These are phyloP conservation scores for Zele albiditarsus DNA, from an alignment of 2,888 invertebrate species.

Conservation along the genomic window DNA sequence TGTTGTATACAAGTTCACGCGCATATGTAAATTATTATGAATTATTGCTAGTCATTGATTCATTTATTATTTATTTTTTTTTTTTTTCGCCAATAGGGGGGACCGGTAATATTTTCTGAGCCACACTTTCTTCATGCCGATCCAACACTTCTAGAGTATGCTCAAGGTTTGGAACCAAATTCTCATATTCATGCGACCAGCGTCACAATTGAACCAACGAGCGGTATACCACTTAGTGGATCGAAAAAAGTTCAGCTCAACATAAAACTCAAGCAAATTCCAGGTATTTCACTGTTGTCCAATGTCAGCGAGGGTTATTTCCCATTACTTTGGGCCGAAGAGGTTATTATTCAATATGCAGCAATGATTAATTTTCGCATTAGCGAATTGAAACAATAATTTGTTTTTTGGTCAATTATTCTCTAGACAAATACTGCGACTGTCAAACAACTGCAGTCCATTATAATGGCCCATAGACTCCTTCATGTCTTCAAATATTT, in stretches of 20 bases:
- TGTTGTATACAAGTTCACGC: background rate
- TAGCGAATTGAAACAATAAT: background rate
- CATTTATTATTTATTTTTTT: background rate
- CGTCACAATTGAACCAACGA: constrained; percentile 78
- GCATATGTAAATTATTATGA: background rate
- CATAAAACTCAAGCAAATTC: constrained; percentile 72
- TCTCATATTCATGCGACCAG: constrained; percentile 76
- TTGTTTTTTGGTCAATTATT: constrained; percentile 4
- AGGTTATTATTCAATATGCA: constrained; percentile 70
- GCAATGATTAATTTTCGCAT: constrained; percentile 1
- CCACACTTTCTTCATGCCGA: constrained; percentile 80
- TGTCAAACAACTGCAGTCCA: constrained; percentile 14
- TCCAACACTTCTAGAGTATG: constrained; percentile 74
- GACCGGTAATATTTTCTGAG: constrained; percentile 78
- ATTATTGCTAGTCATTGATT: background rate
- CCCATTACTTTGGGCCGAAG: constrained; percentile 77
- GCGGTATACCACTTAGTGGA: constrained; percentile 75
- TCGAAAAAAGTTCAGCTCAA: constrained; percentile 76
- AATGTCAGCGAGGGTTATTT: constrained; percentile 76
- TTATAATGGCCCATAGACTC: constrained; percentile 49
- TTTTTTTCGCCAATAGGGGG: constrained; percentile 72
- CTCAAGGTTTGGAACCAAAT: constrained; percentile 75
- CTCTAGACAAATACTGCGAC: constrained; percentile 41
- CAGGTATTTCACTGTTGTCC: constrained; percentile 72
- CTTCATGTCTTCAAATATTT: constrained; percentile 46